Evolutionary conservation across 2,797 vertebrate species (phyloP).

Genomic region (Macrochelys suwanniensis): DNA sequence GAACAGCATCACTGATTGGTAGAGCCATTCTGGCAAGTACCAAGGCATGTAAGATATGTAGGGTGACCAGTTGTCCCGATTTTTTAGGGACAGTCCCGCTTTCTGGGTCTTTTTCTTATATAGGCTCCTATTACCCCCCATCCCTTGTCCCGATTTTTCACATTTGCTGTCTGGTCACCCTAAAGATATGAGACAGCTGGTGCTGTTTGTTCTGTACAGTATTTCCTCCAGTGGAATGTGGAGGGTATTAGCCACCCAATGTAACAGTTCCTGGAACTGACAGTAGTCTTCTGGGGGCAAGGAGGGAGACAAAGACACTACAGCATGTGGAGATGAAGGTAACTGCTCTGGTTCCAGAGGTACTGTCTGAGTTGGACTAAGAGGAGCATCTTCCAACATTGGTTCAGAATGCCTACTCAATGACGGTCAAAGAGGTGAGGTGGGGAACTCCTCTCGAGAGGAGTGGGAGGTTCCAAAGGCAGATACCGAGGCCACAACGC

Average conservation of each 20-base stretch:
- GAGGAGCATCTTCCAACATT: background rate
- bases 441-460: background rate
- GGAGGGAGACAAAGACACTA: background rate
- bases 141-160: too few relatives aligned
- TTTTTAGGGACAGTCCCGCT: too few relatives aligned
- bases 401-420: background rate
- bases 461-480: background rate
- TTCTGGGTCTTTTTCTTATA: too few relatives aligned
- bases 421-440: background rate
- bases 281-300: fast-evolving
- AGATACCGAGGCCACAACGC: background rate
- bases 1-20: too few relatives aligned
- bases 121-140: too few relatives aligned
- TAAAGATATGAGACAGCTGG: background rate
- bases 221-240: too few relatives aligned
- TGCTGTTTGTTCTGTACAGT: background rate
- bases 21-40: background rate
- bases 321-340: background rate
- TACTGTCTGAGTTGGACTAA: background rate
- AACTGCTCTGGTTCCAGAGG: background rate
- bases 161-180: too few relatives aligned
- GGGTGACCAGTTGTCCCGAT: too few relatives aligned
- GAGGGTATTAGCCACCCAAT: background rate
- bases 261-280: background rate
- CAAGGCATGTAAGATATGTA: background rate